phyloP scores from a whole-genome alignment of 2,888 invertebrate species.

The Heterodera filipjevi region DNA sequence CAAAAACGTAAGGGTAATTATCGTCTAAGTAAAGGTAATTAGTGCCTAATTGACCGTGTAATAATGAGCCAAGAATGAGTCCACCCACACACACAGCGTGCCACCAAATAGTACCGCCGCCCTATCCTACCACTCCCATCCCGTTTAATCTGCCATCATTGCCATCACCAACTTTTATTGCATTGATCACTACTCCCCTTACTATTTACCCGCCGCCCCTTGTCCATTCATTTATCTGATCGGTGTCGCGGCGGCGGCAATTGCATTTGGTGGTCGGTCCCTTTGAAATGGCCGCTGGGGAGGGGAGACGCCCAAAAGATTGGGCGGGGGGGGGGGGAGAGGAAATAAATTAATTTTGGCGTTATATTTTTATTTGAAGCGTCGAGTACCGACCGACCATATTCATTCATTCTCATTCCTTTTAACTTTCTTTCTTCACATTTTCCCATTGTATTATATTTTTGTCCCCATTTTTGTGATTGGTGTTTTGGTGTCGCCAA shows the following conservation, averaged over 20 bases:
- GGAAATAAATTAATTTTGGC: not conserved
- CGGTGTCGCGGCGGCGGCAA: not conserved
- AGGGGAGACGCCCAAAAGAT: not conserved
- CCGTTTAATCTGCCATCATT: too few relatives aligned
- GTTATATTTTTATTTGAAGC: not conserved
- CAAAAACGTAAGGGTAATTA: too few relatives aligned
- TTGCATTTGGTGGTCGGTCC: not conserved
- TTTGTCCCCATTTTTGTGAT: not conserved
- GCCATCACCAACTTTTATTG: too few relatives aligned
- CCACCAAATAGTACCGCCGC: too few relatives aligned
- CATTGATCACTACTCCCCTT: too few relatives aligned
- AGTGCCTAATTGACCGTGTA: too few relatives aligned
- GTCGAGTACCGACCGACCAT: not conserved
- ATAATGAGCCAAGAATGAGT: too few relatives aligned
- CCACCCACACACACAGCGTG: too few relatives aligned
- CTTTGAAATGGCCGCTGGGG: conserved; percentile 6
- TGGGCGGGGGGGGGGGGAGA: not conserved
- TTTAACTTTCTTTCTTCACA: not conserved
- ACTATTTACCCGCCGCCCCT: too few relatives aligned
- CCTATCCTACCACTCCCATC: too few relatives aligned
- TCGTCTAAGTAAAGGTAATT: too few relatives aligned
- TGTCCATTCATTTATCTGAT: not conserved
- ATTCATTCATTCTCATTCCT: not conserved
- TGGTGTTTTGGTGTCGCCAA: not conserved
- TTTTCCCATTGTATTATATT: not conserved